Conservation (phyloP, 37 sponge, comb jelly and placozoan species). For the Halichondria panicea region DNA sequence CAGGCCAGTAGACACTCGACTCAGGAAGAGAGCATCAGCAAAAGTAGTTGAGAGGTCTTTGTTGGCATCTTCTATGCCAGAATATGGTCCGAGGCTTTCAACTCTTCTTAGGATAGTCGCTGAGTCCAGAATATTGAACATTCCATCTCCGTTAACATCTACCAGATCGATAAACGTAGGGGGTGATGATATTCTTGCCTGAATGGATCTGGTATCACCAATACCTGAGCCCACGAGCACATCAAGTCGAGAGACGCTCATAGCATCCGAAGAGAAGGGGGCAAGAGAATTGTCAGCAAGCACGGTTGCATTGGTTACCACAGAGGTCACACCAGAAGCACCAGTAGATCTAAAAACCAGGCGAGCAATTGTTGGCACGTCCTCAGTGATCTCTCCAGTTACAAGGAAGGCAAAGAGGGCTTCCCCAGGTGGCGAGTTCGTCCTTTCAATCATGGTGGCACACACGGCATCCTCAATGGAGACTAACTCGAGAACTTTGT, state of each 20-base stretch:
- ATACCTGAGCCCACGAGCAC: constrained; percentile 1
- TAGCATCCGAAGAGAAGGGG: neutral
- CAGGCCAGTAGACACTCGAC: constrained; percentile 28
- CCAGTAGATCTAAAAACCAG: constrained; percentile 11
- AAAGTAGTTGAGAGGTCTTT: constrained; percentile 6
- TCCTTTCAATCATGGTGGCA: constrained; percentile 12
- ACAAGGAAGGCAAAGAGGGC: constrained; percentile 2
- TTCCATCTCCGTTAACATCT: constrained; percentile 35
- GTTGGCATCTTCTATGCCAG: constrained; percentile 19
- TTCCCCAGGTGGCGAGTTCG: constrained; percentile 15
- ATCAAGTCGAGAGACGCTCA: neutral
- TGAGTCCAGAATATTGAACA: constrained; percentile 28
- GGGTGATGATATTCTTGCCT: too few relatives aligned
- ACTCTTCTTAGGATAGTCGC: constrained; percentile 6
- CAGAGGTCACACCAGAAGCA: neutral
- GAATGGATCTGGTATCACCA: too few relatives aligned
- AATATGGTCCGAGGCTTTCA: neutral
- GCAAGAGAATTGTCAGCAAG: too few relatives aligned
- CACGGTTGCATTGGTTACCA: too few relatives aligned
- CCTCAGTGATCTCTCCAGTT: neutral
- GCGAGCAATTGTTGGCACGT: constrained; percentile 23
- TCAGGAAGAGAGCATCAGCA: constrained; percentile 45
- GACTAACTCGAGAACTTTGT: constrained; percentile 3
- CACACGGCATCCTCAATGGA: constrained; percentile 7
- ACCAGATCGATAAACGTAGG: neutral